Base-by-base conservation (phyloP, 2,888 invertebrate genomes). In the Creontiades dilutus region DNA sequence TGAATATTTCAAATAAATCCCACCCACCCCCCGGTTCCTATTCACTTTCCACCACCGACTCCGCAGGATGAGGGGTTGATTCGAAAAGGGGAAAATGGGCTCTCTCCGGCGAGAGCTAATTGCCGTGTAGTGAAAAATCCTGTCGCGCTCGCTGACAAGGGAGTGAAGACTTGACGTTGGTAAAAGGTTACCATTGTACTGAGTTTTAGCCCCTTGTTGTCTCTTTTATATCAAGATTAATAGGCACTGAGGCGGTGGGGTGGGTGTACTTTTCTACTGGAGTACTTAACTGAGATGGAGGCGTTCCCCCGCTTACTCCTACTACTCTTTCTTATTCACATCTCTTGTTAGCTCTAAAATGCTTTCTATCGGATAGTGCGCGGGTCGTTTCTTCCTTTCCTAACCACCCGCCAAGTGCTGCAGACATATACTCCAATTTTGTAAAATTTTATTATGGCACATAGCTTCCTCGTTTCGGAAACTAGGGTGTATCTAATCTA, bases 111-210 rank as follows among this genome's bases (percentile, higher is more conserved):
- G 68, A 23, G 5, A 47, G 82, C 52, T 82, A 82, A 82, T 82
- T 82, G 48, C 82, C 82, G 48, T 27, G 82, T 82, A 82, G 82
- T 82, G 82, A 82, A 82, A 82, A 82, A 82, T 52, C 82, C 82
- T 82, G 82, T 82, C 82, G 82, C 81, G 27, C 4, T 0, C 27
- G 27, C 52, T 52, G 82, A 52, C 82, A 52, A 23, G 37, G 61
- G n/a, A 19, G 61, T 23, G 68, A 68, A 82, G 82, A n/a, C 47
- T 27, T 48, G 82, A 82, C 82, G 52, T 48, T 2, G 47, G 80
- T 82, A 82, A 82, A 82, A 82, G 82, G 82, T 82, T 82, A 82
- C 82, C 82, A 82, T 82, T 82, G 82, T 82, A 48, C 48, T 27
- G 16, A 52, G 48, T 82, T 82, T 47, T n/a, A 82, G 52, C 19